phyloP scores from a whole-genome alignment of 2,797 vertebrate species.

The Amphiprion clarkii region DNA sequence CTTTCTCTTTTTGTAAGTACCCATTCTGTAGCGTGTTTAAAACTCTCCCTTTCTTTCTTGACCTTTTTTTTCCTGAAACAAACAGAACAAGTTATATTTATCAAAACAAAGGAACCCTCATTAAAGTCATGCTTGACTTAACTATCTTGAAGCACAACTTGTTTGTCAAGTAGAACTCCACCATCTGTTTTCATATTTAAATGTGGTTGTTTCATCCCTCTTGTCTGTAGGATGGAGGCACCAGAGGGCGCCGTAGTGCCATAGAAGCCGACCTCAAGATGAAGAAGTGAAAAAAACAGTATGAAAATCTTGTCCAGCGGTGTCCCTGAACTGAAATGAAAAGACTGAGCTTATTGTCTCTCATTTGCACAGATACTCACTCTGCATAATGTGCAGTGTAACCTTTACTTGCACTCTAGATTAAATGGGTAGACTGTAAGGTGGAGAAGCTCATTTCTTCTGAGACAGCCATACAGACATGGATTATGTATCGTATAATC shows the following conservation, averaged over 20 bases:
- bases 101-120: slow-evolving; percentile 1
- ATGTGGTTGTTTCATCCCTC: slow-evolving; percentile 1
- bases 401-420: slow-evolving; percentile 60
- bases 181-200: too few species aligned
- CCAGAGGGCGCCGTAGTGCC: slow-evolving; percentile 97
- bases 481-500: slow-evolving; percentile 71
- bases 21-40: slow-evolving; percentile 43
- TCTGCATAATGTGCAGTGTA: slow-evolving; percentile 45
- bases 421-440: slow-evolving; percentile 39
- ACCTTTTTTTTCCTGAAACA: not conserved
- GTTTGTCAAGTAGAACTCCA: too few species aligned
- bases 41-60: slow-evolving; percentile 2
- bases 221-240: slow-evolving; percentile 94
- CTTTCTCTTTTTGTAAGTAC: slow-evolving; percentile 99
- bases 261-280: slow-evolving; percentile 99
- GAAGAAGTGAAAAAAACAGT: slow-evolving; percentile 90
- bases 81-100: not conserved
- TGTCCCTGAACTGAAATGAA: slow-evolving; percentile 29
- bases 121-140: not conserved
- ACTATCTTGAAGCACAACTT: not conserved
- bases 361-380: slow-evolving; percentile 42
- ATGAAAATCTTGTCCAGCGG: slow-evolving; percentile 9
- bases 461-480: slow-evolving; percentile 51
- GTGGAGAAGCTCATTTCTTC: slow-evolving; percentile 47
- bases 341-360: slow-evolving; percentile 31